Percentiles rank a stretch among this genome's conserved stretches.
Conservation (phyloP, 1,140 invertebrate genomes). For the Diplogasteroides magnus region DNA sequence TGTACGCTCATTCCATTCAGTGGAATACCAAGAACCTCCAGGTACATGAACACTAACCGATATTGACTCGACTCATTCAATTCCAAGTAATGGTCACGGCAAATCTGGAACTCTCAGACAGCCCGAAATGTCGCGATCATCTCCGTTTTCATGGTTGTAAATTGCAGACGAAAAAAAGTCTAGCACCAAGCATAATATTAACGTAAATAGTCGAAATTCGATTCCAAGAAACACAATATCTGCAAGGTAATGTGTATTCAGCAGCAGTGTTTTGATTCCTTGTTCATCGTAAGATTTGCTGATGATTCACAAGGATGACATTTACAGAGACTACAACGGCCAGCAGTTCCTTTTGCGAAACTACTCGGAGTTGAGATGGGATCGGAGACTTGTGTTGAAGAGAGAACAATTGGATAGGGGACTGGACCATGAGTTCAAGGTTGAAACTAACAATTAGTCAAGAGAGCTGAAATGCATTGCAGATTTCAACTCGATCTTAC, state of each 20-base stretch:
- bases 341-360: constrained; percentile 57
- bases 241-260: neutral
- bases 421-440: constrained; percentile 11
- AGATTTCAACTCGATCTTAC: constrained; percentile 57
- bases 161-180: neutral
- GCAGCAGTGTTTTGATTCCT: no score
- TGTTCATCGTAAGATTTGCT: no score
- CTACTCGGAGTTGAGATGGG: constrained; percentile 59
- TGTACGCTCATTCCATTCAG: no score
- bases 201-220: neutral
- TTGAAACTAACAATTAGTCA: neutral
- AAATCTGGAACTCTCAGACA: no score
- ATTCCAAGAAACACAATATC: neutral
- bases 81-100: no score
- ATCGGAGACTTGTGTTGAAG: constrained; percentile 54
- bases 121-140: no score
- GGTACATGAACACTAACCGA: no score
- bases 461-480: constrained; percentile 6
- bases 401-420: constrained; percentile 5
- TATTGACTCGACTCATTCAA: no score
- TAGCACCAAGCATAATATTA: neutral
- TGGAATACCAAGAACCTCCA: no score
- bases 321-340: constrained; percentile 55
- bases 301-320: neutral
- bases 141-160: no score